These are phyloP conservation scores for Ceratothoa steindachneri DNA, from an alignment of 2,888 invertebrate species.

Conservation along the genomic window DNA sequence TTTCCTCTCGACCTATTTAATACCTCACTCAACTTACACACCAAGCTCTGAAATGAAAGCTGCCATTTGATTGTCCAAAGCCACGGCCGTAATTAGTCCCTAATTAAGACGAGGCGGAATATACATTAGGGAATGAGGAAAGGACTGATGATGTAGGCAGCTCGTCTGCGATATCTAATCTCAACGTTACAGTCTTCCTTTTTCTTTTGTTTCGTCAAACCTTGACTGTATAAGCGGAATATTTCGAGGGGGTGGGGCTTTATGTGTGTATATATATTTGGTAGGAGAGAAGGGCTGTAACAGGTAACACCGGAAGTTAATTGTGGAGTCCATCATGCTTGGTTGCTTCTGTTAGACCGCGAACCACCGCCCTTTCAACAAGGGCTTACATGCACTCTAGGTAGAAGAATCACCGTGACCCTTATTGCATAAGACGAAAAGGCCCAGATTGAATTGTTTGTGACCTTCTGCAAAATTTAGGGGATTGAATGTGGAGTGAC, in stretches of 20 bases:
- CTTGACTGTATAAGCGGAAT: no score
- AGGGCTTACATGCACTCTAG: not conserved
- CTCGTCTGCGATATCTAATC: no score
- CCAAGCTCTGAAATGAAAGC: no score
- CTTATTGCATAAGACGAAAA: not conserved
- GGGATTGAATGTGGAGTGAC: not conserved
- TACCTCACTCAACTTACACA: no score
- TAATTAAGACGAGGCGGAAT: no score
- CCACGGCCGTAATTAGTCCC: no score
- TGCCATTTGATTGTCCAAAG: no score
- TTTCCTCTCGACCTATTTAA: no score
- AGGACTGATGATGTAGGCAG: no score
- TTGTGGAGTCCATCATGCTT: conserved; percentile 10
- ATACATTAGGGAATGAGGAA: no score
- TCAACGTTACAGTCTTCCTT: no score
- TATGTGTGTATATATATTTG: not conserved
- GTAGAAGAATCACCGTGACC: not conserved
- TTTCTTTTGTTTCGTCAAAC: no score
- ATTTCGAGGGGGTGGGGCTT: not conserved
- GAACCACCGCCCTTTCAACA: not conserved
- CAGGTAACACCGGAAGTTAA: conserved; percentile 12
- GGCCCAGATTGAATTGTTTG: not conserved
- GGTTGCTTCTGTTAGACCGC: conserved; percentile 9
- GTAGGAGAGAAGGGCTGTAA: not conserved
- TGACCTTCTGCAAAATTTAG: not conserved